These are phyloP conservation scores for Xerus rutilus DNA, from an alignment of 2,797 vertebrate species.

Conservation along the genomic window DNA sequence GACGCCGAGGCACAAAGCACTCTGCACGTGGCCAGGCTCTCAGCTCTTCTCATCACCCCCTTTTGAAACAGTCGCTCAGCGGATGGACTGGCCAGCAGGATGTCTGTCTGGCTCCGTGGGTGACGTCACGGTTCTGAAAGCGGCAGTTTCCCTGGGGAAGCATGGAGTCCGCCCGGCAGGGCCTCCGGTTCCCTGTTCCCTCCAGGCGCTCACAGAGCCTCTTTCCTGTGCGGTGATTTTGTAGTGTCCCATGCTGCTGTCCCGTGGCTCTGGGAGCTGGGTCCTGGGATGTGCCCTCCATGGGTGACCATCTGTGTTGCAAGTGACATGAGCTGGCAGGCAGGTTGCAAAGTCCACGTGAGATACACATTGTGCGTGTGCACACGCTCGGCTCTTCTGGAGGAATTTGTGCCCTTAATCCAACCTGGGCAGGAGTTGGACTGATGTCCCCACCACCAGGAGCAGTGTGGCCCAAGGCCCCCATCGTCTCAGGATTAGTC, in stretches of 20 bases:
- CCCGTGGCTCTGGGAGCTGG: rapidly evolving
- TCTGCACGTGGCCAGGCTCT: neutral
- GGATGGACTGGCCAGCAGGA: rapidly evolving
- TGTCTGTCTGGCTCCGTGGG: rapidly evolving
- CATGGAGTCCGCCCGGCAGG: rapidly evolving
- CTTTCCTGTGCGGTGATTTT: neutral
- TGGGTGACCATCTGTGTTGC: rapidly evolving
- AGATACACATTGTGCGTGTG: too few relatives aligned
- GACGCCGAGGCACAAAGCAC: neutral
- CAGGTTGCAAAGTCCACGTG: too few relatives aligned
- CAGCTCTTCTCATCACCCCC: rapidly evolving
- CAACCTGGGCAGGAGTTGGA: too few relatives aligned
- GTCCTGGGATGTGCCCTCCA: too few relatives aligned
- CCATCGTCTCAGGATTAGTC: too few relatives aligned
- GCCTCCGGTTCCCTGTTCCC: too few relatives aligned
- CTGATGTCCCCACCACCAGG: too few relatives aligned
- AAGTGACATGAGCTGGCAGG: too few relatives aligned
- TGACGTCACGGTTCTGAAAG: rapidly evolving
- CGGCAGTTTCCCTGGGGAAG: neutral
- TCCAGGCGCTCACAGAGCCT: rapidly evolving
- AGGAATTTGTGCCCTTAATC: too few relatives aligned
- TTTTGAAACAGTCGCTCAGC: neutral
- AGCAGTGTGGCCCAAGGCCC: too few relatives aligned
- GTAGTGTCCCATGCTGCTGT: rapidly evolving
- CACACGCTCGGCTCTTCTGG: too few relatives aligned